Base-by-base conservation (phyloP, 2,888 invertebrate species). In the Laothoe populi region DNA sequence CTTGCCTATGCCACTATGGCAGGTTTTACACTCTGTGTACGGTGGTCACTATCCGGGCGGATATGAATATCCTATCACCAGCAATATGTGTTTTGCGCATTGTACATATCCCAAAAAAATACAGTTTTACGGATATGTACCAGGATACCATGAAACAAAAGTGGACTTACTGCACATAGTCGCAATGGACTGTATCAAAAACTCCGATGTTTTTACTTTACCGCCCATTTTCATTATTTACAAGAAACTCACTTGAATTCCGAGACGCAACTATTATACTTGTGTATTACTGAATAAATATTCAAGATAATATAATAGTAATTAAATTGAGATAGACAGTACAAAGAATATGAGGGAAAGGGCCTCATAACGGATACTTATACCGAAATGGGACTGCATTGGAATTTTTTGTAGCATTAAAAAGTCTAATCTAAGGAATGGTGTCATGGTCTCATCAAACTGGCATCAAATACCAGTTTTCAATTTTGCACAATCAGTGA, bases 81-180 rank as follows among this genome's bases (percentile, higher is more conserved):
- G n/a, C n/a, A n/a, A n/a, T n/a, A n/a, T n/a, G n/a, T n/a, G n/a
- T n/a, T n/a, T n/a, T n/a, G n/a, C n/a, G n/a, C n/a, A n/a, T n/a
- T n/a, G n/a, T n/a, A n/a, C n/a, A 16, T 42, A 8, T 42, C 40
- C 1, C 1, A 13, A 3, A 31, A 5, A 31, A 8, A 1, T 31
- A 26, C 26, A 31, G 5, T 31, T 5, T 8, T 31, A 4, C 8
- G 5, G 0, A 21, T 21, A 45, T 10, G 10, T 53, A 53, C 31
- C 11, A 53, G 53, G 53, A 35, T 1, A 0, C 16, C 31, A 53
- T 53, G 11, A 35, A 53, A 60, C 23, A 38, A 42, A 40, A 8
- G 31, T 40, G 26, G 64, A 88, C 88, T 81, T 65, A 88, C 88
- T 84, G 64, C 80, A 70, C 13, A 80, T 45, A 0, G 87, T 80